These are phyloP conservation scores for Zeus faber DNA, from an alignment of 2,113 vertebrate species.

Conservation along the genomic window DNA sequence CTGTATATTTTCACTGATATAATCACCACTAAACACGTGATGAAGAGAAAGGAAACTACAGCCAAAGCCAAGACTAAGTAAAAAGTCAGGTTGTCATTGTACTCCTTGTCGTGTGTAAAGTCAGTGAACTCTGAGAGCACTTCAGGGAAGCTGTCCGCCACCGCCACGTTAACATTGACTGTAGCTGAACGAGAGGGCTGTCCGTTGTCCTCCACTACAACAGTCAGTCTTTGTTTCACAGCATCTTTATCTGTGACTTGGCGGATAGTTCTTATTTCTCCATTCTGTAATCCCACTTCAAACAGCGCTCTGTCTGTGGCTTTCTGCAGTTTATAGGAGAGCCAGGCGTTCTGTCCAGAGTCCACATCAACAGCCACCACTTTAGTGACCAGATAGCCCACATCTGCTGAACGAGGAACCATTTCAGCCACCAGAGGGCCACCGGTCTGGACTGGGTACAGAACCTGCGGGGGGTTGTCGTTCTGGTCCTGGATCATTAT, in stretches of 20 bases:
- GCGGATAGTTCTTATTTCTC: conserved; percentile 2
- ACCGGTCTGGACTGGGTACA: conserved; percentile 1
- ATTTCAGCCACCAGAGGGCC: conserved; percentile 2
- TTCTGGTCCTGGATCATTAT: conserved; percentile 27
- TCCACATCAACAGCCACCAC: conserved; percentile 70
- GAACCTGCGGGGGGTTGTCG: not conserved
- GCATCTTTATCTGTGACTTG: conserved; percentile 65
- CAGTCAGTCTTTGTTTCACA: conserved; percentile 2
- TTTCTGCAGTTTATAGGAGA: conserved; percentile 2
- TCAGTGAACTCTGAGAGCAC: conserved; percentile 69
- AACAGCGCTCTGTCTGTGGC: not conserved
- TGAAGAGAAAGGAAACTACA: conserved; percentile 70
- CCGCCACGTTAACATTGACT: conserved; percentile 68
- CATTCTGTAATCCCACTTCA: conserved; percentile 1
- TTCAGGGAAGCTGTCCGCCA: conserved; percentile 76
- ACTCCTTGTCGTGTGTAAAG: conserved; percentile 46
- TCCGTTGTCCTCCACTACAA: conserved; percentile 74
- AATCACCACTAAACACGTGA: conserved; percentile 66
- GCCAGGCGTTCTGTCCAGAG: conserved; percentile 22
- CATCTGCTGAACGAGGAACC: not conserved
- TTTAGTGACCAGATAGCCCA: conserved; percentile 47
- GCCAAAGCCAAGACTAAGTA: conserved; percentile 72
- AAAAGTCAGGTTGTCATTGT: conserved; percentile 63
- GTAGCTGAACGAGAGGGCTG: conserved; percentile 72
- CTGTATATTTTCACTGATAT: conserved; percentile 73